Base-by-base conservation (phyloP, 2,888 invertebrate species). In the Chaetogeoica ovagalla region DNA sequence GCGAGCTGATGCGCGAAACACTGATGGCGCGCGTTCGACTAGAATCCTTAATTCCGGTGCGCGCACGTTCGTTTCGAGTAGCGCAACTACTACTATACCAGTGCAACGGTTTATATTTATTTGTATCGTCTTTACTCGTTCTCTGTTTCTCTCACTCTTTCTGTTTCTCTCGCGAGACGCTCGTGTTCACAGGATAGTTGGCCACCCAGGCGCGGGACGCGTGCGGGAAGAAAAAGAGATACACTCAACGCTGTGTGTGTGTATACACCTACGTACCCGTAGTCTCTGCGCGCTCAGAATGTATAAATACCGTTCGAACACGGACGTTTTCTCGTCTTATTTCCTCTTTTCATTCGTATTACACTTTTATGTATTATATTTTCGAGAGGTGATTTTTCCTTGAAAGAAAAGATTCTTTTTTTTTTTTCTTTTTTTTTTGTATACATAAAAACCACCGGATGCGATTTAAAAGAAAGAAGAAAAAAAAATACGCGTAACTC, bases 71-170 rank as follows among this genome's bases (percentile, higher is more conserved):
- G 63, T 71, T 70, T 30, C 79, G 39, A n/a, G 30, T 30, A 63
- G 79, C 59, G 23, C 23, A 30, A 1, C 30, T 30, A 30, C 30
- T 30, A 4, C 30, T 30, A 4, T 30, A 30, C 63, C 65, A n/a
- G 63, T 63, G 70, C 79, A 1, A 4, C 30, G 71, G 79, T 79
- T 79, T 79, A 79, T 79, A 79, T 79, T 79, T 79, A 79, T 79
- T 79, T 79, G 79, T 79, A 79, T 71, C 79, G 71, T 79, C 79
- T 79, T 79, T 79, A 79, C 71, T 77, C 63, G n/a, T n/a, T n/a
- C n/a, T n/a, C n/a, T n/a, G n/a, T n/a, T n/a, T n/a, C n/a, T n/a
- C n/a, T n/a, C n/a, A n/a, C n/a, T n/a, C n/a, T n/a, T n/a, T n/a
- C n/a, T n/a, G n/a, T n/a, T n/a, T n/a, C 79, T 63, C 62, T 23